Percentiles rank a stretch among this genome's conserved stretches.
Conservation (phyloP, 2,888 invertebrate species). For the Proisotoma minuta region DNA sequence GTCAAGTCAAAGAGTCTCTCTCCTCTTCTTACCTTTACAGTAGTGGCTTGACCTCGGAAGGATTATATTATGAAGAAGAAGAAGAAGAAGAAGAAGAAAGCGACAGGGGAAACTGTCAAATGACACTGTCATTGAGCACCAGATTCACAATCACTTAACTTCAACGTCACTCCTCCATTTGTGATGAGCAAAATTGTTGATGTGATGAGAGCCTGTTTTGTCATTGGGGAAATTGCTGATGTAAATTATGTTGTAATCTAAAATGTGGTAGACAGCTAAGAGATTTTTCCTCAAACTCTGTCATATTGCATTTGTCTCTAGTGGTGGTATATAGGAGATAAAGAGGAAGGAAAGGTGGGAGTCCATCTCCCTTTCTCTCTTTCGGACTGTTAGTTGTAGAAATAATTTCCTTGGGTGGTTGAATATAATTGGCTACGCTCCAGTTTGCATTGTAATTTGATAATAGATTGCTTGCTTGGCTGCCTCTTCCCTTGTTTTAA, state of each 20-base stretch:
- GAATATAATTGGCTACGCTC: conserved; percentile 15
- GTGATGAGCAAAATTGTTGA: no score
- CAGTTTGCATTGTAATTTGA: conserved; percentile 18
- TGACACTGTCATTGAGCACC: no score
- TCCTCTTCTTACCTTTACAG: neutral
- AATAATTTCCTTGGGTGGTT: conserved; percentile 8
- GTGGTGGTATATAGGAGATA: no score
- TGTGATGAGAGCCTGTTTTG: no score
- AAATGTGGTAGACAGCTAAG: no score
- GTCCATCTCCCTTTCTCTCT: conserved; percentile 5
- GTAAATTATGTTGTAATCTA: no score
- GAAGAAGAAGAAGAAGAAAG: neutral
- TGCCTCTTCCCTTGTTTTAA: conserved; percentile 4
- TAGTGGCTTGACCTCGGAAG: conserved; percentile 11
- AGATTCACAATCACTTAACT: no score
- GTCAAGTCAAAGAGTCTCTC: conserved; percentile 11
- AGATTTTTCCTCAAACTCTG: no score
- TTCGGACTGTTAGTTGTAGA: neutral
- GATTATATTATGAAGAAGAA: neutral
- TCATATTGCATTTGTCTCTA: no score
- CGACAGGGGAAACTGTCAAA: conserved; percentile 1
- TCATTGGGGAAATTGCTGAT: no score
- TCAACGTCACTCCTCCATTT: no score
- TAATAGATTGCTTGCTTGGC: conserved; percentile 15
- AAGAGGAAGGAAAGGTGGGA: no score